Base-by-base conservation (phyloP, 2,797 vertebrate genomes). In the Hafferia zeledoni region DNA sequence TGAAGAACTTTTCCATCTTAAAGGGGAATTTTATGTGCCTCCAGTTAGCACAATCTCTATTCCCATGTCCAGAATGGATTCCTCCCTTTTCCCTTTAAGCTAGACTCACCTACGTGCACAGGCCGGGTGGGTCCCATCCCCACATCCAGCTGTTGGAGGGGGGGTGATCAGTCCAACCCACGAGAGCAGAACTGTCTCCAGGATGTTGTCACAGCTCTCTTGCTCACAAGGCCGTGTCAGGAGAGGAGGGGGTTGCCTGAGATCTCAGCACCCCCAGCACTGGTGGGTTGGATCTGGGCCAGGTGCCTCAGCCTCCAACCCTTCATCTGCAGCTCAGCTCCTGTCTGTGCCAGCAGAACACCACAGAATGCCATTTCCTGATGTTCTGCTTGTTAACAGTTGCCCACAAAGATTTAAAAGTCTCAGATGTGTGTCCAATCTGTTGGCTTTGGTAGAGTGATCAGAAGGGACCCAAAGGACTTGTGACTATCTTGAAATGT, bases 381-480 rank as follows among this genome's bases (percentile, higher is more conserved):
- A 57, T 44, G 57, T 91, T 97, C 92, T 92, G 94, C 92, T 83
- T 59, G 28, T 94, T 93, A 95, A 86, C 57, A 7, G 76, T 71
- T 93, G 72, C 89, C 93, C 92, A 93, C 89, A 91, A 87, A 78
- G 79, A 89, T 86, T 88, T 75, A 41, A 44, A 91, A 75, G 79
- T 31, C 93, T 95, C 91, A 92, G 89, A 93, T 92, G 61, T 92
- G 92, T 43, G 61, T 95, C 91, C 95, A 94, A 81, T 69, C 89
- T 69, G 65, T 78, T 92, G 92, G 79, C 53, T 94, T 93, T 80
- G 87, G 69, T 67, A 78, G 79, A 70, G 72, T 91, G 95, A 96
- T 95, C 94, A 95, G 89, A 96, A 96, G 67, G 82, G 69, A 83
- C 89, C 87, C 37, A 87, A 93, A 95, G 59, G 84, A 86, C 52